phyloP scores from a whole-genome alignment of 2,888 invertebrate species.

The Seira sanloemensis region DNA sequence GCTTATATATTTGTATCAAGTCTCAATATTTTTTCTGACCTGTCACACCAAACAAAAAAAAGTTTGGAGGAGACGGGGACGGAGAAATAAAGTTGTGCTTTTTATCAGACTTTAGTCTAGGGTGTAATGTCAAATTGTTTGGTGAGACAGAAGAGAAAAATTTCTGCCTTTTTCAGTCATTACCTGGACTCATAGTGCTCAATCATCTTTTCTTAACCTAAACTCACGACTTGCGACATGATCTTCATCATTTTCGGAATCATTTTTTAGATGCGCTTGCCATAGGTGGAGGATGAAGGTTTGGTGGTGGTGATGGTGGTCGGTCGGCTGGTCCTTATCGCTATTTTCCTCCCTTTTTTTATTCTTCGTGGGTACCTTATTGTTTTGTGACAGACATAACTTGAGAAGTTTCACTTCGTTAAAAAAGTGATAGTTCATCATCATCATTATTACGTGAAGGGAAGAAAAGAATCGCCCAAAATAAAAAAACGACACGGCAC shows the following conservation, averaged over 20 bases:
- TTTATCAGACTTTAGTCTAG: background rate
- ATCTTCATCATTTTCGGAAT: conserved; percentile 21
- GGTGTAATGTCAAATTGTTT: conserved; percentile 4
- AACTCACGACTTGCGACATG: conserved; percentile 27
- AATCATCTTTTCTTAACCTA: conserved; percentile 58
- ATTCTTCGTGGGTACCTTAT: conserved; percentile 51
- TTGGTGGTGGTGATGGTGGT: conserved; percentile 23
- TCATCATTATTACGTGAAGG: conserved; percentile 1
- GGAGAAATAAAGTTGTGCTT: background rate
- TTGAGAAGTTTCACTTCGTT: conserved; percentile 63
- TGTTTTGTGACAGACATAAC: conserved; percentile 65
- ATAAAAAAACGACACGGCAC: conserved; percentile 18
- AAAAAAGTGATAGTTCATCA: conserved; percentile 62
- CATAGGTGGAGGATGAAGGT: background rate
- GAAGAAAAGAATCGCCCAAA: conserved; percentile 29
- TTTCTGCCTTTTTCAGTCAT: conserved; percentile 35
- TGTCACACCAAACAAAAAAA: conserved; percentile 62
- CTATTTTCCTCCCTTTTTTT: conserved; percentile 6
- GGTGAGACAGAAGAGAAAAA: background rate
- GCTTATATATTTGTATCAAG: conserved; percentile 24
- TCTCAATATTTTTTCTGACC: conserved; percentile 67
- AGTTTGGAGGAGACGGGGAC: background rate
- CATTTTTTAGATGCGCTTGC: background rate
- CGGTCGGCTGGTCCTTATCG: background rate
- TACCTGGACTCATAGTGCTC: conserved; percentile 52